These are phyloP conservation scores for Drosophila engyochracea DNA, from an alignment of 2,888 invertebrate species.

Conservation along the genomic window DNA sequence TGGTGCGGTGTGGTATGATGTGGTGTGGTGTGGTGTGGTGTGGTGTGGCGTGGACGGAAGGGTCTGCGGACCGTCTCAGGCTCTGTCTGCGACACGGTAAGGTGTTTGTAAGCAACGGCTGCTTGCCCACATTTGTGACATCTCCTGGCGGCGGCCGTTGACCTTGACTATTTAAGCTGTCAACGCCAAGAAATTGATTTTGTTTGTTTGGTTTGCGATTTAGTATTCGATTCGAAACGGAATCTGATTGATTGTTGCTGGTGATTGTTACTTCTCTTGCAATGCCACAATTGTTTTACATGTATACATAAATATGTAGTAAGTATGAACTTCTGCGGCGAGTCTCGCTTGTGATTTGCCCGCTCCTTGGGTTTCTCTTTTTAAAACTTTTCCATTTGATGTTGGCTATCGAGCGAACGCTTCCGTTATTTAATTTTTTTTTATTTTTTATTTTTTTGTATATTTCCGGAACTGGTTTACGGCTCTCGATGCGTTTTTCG, in stretches of 20 bases:
- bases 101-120: slow-evolving; percentile 44
- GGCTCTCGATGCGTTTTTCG: slow-evolving; percentile 9
- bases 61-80: slow-evolving; percentile 38
- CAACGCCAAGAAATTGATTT: slow-evolving; percentile 15
- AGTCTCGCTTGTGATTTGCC: slow-evolving; percentile 2
- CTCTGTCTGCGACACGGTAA: slow-evolving; percentile 34
- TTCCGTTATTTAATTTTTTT: slow-evolving; percentile 29
- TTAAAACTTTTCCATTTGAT: slow-evolving; percentile 25
- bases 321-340: slow-evolving; percentile 23
- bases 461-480: slow-evolving; percentile 56
- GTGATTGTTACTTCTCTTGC: slow-evolving; percentile 19
- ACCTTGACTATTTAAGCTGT: slow-evolving; percentile 61
- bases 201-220: not conserved
- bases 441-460: slow-evolving; percentile 9
- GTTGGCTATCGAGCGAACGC: slow-evolving; percentile 31
- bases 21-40: not conserved
- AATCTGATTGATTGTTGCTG: slow-evolving; percentile 48
- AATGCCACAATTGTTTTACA: slow-evolving; percentile 24
- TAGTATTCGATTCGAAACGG: slow-evolving; percentile 13
- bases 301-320: slow-evolving; percentile 16
- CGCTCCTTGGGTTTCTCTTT: slow-evolving; percentile 8
- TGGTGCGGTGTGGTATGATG: not conserved
- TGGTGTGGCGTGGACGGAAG: slow-evolving; percentile 9
- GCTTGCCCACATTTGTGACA: slow-evolving; percentile 53
- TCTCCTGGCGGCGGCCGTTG: slow-evolving; percentile 52